Percentiles rank a stretch among this genome's conserved stretches.
These are phyloP conservation scores for Lophotriccus pileatus DNA, from an alignment of 2,797 vertebrate genomes.

Conservation along the genomic window DNA sequence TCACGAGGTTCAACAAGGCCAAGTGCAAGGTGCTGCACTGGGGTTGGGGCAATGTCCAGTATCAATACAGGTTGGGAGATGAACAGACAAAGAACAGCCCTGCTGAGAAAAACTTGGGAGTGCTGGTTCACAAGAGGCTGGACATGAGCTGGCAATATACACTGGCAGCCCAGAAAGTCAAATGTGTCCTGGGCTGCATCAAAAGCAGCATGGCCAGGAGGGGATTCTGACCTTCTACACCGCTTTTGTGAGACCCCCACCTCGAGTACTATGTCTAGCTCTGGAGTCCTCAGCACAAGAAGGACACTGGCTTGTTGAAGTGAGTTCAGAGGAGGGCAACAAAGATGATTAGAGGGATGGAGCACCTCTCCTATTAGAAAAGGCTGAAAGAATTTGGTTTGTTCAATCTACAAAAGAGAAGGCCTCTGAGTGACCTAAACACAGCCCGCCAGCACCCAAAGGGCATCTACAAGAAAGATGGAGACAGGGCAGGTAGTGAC, in stretches of 20 bases:
- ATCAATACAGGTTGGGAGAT: neutral
- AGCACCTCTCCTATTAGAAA: neutral
- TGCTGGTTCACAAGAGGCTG: neutral
- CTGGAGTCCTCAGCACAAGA: neutral
- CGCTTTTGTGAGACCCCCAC: neutral
- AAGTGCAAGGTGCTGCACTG: neutral
- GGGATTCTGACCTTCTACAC: neutral
- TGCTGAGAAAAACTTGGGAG: accelerated
- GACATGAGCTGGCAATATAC: neutral
- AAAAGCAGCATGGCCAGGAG: accelerated
- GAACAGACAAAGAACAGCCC: neutral
- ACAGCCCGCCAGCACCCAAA: neutral
- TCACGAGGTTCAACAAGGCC: neutral
- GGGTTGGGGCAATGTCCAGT: accelerated
- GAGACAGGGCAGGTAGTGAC: neutral
- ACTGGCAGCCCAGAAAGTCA: neutral
- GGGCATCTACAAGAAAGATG: neutral
- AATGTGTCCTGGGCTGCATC: neutral
- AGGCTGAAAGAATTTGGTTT: neutral
- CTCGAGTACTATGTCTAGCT: accelerated
- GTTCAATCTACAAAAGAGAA: neutral
- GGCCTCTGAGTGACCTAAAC: neutral
- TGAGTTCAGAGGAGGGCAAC: accelerated
- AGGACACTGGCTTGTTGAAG: accelerated
- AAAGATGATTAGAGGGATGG: neutral